Conservation (phyloP, 2,797 vertebrate species). For the Chiropotes sagulatus region DNA sequence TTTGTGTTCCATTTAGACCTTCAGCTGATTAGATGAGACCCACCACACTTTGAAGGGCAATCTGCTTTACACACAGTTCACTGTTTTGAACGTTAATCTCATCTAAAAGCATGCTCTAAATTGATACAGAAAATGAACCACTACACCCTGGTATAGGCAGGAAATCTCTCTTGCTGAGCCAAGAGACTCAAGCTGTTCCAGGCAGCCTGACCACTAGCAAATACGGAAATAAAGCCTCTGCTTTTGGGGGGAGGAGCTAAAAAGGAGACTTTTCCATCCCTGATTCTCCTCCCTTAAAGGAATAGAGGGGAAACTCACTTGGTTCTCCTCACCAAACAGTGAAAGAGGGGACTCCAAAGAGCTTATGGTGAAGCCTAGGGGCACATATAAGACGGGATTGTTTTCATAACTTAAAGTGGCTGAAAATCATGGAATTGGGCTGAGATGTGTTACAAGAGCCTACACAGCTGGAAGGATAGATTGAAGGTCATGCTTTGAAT, state of each 20-base stretch:
- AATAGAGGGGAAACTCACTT: background rate
- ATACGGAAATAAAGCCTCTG: background rate
- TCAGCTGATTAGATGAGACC: background rate
- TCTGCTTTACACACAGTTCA: background rate
- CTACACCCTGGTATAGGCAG: background rate
- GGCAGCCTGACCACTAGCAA: background rate
- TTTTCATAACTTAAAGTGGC: background rate
- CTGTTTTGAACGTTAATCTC: background rate
- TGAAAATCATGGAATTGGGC: background rate
- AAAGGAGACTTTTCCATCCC: background rate
- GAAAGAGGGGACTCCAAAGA: no score
- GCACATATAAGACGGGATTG: rapidly evolving
- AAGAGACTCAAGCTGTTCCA: background rate
- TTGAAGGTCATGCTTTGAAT: background rate
- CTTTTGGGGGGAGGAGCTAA: no score
- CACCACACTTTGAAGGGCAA: background rate
- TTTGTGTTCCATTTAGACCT: background rate
- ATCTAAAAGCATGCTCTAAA: background rate
- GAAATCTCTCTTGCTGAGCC: no score
- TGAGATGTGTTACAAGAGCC: background rate
- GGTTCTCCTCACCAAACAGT: background rate
- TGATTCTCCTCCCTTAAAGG: background rate
- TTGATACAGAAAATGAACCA: background rate
- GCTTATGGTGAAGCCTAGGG: background rate
- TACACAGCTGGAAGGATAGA: background rate